phyloP scores from a whole-genome alignment of 2,888 invertebrate species.

The Agelastica alni region DNA sequence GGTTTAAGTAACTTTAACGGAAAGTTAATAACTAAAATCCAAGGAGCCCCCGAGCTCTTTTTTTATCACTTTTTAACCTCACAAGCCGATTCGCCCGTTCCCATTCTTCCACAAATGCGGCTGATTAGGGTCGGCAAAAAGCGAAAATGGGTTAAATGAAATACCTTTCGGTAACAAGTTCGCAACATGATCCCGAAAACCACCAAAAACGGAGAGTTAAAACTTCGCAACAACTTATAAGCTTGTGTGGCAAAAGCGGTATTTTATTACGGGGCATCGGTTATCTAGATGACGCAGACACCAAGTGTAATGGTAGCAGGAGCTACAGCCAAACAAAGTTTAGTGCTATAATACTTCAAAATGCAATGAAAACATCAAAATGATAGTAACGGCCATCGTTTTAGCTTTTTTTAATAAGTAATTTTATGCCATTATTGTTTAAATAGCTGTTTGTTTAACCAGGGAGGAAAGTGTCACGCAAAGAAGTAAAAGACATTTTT shows the following conservation, averaged over 20 bases:
- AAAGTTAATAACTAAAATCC: too few relatives aligned
- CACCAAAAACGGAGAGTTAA: slow-evolving; percentile 14
- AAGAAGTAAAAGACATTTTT: too few relatives aligned
- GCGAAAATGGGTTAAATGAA: slow-evolving; percentile 15
- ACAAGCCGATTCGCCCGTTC: not conserved
- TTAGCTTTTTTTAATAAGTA: too few relatives aligned
- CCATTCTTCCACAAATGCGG: not conserved
- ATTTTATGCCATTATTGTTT: too few relatives aligned
- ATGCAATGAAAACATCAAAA: too few relatives aligned
- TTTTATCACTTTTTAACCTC: too few relatives aligned
- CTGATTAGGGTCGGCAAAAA: slow-evolving; percentile 21
- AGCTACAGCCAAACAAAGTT: slow-evolving; percentile 1
- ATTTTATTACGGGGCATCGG: slow-evolving; percentile 8
- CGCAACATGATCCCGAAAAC: slow-evolving; percentile 16
- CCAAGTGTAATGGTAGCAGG: not conserved
- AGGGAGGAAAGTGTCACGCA: too few relatives aligned
- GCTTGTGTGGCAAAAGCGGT: not conserved
- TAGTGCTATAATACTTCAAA: too few relatives aligned
- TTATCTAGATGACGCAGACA: not conserved
- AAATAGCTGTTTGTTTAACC: too few relatives aligned
- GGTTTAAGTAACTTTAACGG: too few relatives aligned
- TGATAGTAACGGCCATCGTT: too few relatives aligned
- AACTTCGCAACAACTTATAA: slow-evolving; percentile 9
- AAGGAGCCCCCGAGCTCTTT: too few relatives aligned
- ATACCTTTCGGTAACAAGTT: slow-evolving; percentile 18